A percentile compares a stretch with the other conserved stretches of the same genome.
phyloP scores from a whole-genome alignment of 2,113 vertebrate genomes.

The Sapajus apella region DNA sequence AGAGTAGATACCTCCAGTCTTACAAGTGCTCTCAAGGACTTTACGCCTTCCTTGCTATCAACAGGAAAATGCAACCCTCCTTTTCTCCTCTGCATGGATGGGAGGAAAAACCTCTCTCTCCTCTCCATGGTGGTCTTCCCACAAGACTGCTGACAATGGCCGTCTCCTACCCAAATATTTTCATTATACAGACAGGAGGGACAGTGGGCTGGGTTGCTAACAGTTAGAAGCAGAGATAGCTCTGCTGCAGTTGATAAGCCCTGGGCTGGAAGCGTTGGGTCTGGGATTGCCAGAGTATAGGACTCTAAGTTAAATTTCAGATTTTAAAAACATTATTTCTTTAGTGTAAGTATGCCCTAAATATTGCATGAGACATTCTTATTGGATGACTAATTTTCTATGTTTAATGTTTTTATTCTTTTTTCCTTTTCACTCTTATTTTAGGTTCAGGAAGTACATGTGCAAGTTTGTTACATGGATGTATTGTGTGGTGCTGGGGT shows the following conservation, averaged over 20 bases:
- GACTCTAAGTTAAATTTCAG: neutral
- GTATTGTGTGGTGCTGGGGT: too few relatives aligned
- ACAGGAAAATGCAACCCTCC: neutral
- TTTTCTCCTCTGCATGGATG: neutral
- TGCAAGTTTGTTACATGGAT: too few relatives aligned
- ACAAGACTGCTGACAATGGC: neutral
- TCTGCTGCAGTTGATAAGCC: neutral
- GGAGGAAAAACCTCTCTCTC: neutral
- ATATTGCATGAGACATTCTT: neutral
- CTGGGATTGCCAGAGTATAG: neutral
- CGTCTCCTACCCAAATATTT: neutral
- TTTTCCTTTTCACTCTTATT: too few relatives aligned
- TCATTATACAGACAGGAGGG: neutral
- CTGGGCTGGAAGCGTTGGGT: neutral
- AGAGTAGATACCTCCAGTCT: neutral
- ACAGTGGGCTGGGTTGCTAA: neutral
- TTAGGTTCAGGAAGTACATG: too few relatives aligned
- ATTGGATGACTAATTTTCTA: neutral
- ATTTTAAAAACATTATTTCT: neutral
- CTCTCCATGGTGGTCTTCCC: neutral
- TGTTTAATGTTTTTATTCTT: too few relatives aligned
- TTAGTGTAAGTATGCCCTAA: neutral
- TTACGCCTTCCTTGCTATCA: neutral
- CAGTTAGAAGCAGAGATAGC: too few relatives aligned
- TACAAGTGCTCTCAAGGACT: neutral